These are phyloP conservation scores for Silurus asotus DNA, from an alignment of 2,113 vertebrate genomes.

Conservation along the genomic window DNA sequence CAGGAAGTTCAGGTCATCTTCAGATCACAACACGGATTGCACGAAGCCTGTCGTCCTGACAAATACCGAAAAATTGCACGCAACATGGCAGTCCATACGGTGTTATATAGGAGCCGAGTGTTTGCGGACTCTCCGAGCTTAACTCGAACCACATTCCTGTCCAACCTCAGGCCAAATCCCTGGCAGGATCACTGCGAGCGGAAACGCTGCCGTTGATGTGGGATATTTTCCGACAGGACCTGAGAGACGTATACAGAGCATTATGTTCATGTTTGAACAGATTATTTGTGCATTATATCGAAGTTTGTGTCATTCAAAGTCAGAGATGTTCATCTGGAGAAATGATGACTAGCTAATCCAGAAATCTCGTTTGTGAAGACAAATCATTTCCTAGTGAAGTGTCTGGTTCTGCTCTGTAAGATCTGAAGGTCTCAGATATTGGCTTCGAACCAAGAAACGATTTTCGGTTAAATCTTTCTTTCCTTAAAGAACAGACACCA, in stretches of 20 bases:
- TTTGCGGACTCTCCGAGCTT: constrained; percentile 50
- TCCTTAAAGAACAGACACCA: too few relatives aligned
- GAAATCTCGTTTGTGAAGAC: not conserved
- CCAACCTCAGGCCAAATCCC: constrained; percentile 59
- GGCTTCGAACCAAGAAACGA: too few relatives aligned
- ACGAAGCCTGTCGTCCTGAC: constrained; percentile 58
- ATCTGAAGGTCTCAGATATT: not conserved
- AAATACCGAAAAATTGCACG: constrained; percentile 62
- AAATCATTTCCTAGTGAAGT: not conserved
- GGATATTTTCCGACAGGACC: constrained; percentile 22
- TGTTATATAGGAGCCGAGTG: constrained; percentile 56
- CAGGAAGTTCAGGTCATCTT: constrained; percentile 44
- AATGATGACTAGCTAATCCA: not conserved
- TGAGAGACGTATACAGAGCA: constrained; percentile 1
- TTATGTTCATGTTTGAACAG: not conserved
- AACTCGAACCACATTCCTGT: constrained; percentile 65
- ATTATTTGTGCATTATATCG: not conserved
- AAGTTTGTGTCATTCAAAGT: not conserved
- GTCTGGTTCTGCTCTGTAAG: not conserved
- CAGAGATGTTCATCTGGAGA: not conserved
- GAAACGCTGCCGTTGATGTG: constrained; percentile 40
- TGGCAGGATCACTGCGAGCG: constrained; percentile 45
- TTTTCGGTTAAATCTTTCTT: too few relatives aligned
- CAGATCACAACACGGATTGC: constrained; percentile 27
- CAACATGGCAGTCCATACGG: constrained; percentile 54